Evolutionary conservation across 2,113 vertebrate genomes (phyloP), one percentile per base, ranked within the genome.

Genomic region (Spilogale gracilis): DNA sequence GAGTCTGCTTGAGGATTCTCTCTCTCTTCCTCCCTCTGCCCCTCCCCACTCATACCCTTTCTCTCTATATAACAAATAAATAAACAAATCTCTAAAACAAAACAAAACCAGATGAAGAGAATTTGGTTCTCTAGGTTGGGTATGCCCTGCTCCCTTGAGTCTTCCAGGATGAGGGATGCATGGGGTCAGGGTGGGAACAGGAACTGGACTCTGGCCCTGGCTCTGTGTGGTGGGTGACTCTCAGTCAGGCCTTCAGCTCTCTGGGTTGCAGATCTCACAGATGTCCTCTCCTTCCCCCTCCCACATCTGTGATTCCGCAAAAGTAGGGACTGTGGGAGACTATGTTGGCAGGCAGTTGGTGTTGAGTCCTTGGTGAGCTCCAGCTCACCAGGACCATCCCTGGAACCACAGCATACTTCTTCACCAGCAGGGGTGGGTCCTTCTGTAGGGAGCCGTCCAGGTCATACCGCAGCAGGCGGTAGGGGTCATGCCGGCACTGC

Each of bases 351-450:
- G 90, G 32, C 23, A 10, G 45, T 2, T 0, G 48, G 25, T 2
- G 0, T 61, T 8, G 4, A 58, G 58, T 20, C 17, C 30, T 65
- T 48, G 5, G 16, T 5, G 17, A 73, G 67, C 43, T 30, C 38
- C 11, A 1, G 89, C 98, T 98, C 97, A 98, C 98, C 97, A 98
- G 95, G 56, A 98, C 23, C 97, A 98, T 98, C 25, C 98, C 98
- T 1, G 69, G 97, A 21, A 94, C 23, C 73, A 98, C 96, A 0
- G 80, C 84, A 23, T 97, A 92, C 84, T 98, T 98, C 97, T 97
- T 93, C 82, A 98, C 95, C 96, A 98, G 87, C 84, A 98, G 96
- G 17, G 91, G 94, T 0, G 78, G 98, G 7, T 60, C 56, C 85
- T 81, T 38, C 93, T 98, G 97, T 80, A 98, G 80, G n/a, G 98